phyloP scores from a whole-genome alignment of 37 sponge, comb jelly and placozoan species.

The Geodia barretti region DNA sequence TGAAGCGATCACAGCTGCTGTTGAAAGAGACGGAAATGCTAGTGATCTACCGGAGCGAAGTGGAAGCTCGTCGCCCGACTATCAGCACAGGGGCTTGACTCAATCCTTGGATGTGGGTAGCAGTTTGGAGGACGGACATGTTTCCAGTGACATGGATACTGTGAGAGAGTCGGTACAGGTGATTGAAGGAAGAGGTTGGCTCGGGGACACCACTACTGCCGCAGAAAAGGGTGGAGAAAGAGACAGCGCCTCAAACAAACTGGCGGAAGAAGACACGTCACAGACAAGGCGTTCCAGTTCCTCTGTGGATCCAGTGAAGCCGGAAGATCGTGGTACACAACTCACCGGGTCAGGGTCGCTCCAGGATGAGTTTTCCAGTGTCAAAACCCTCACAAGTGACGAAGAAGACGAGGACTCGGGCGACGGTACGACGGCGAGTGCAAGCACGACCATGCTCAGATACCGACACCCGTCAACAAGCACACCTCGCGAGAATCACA shows the following conservation, averaged over 20 bases:
- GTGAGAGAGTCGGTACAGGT: too few species aligned
- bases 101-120: not conserved
- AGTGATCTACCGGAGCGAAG: not conserved
- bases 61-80: not conserved
- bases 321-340: too few species aligned
- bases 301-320: not conserved
- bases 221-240: too few species aligned
- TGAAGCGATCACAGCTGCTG: too few species aligned
- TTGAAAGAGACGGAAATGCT: too few species aligned
- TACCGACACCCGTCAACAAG: not conserved
- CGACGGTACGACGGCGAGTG: not conserved
- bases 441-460: not conserved
- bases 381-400: not conserved
- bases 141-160: not conserved
- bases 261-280: too few species aligned
- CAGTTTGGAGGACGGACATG: not conserved
- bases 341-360: not conserved
- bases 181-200: too few species aligned
- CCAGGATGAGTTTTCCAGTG: not conserved
- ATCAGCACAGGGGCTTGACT: not conserved
- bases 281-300: not conserved
- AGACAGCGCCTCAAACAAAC: too few species aligned
- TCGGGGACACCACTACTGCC: too few species aligned
- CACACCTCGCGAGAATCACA: too few species aligned
- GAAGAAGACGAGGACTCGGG: not conserved